Evolutionary conservation across 2,797 vertebrate genomes (phyloP).

Genomic region (Crocidura indochinensis): DNA sequence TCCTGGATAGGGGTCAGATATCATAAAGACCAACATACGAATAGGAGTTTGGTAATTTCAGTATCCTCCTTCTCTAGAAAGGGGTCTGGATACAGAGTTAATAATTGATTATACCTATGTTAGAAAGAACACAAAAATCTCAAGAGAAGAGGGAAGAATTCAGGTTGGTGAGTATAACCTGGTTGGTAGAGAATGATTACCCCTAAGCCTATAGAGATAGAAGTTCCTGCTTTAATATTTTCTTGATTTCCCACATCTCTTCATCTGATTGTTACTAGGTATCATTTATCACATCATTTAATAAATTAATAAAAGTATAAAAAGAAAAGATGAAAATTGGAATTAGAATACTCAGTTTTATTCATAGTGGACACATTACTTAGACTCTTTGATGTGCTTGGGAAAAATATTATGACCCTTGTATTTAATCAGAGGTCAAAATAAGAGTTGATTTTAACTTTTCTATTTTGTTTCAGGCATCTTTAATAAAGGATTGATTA

Average conservation of each 20-base stretch:
- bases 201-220: not conserved
- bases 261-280: not conserved
- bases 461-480: not conserved
- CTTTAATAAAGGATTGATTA: not conserved
- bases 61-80: not conserved
- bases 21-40: not conserved
- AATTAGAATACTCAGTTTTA: constrained; percentile 2
- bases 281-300: not conserved
- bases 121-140: not conserved
- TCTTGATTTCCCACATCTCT: not conserved
- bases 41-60: not conserved
- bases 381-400: not conserved
- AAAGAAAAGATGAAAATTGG: not conserved
- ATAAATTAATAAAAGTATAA: not conserved
- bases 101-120: not conserved
- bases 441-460: constrained; percentile 12
- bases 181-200: not conserved
- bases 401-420: not conserved
- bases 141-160: not conserved
- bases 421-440: not conserved
- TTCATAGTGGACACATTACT: not conserved
- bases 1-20: not conserved
- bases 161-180: not conserved
- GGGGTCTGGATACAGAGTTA: not conserved
- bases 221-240: not conserved